A percentile compares a stretch with the other conserved stretches of the same genome.
These are phyloP conservation scores for Mandrillus leucophaeus DNA, from an alignment of 2,113 vertebrate species.

Conservation along the genomic window DNA sequence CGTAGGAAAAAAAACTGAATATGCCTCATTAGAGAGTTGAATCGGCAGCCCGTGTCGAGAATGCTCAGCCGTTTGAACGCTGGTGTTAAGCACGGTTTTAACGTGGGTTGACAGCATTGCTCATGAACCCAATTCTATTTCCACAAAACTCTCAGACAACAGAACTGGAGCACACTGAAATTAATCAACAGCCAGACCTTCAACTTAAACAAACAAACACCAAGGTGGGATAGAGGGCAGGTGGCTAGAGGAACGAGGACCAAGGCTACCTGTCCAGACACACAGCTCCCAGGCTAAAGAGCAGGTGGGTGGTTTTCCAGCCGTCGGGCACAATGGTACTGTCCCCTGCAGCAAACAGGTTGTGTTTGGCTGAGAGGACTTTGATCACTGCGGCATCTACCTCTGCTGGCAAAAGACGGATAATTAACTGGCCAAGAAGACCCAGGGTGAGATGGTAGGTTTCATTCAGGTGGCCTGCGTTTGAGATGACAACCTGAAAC, in stretches of 20 bases:
- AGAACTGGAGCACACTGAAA: not conserved
- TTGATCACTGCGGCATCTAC: constrained; percentile 92
- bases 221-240: not conserved
- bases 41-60: not conserved
- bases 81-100: not conserved
- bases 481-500: constrained; percentile 95
- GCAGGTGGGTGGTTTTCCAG: constrained; percentile 96
- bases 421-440: constrained; percentile 94
- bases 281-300: constrained; percentile 96
- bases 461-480: constrained; percentile 96
- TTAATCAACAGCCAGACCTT: not conserved
- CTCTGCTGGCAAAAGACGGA: constrained; percentile 90
- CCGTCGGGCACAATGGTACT: constrained; percentile 86
- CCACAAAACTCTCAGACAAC: not conserved
- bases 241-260: too few relatives aligned
- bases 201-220: not conserved
- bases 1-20: not conserved
- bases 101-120: not conserved
- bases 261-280: constrained; percentile 94
- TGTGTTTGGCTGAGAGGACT: constrained; percentile 92
- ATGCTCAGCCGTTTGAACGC: not conserved
- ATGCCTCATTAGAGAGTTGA: not conserved
- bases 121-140: not conserved
- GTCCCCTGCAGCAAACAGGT: constrained; percentile 87
- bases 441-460: constrained; percentile 96